Conservation (phyloP, 1,140 invertebrate species). For the Nasonia longicornis region DNA sequence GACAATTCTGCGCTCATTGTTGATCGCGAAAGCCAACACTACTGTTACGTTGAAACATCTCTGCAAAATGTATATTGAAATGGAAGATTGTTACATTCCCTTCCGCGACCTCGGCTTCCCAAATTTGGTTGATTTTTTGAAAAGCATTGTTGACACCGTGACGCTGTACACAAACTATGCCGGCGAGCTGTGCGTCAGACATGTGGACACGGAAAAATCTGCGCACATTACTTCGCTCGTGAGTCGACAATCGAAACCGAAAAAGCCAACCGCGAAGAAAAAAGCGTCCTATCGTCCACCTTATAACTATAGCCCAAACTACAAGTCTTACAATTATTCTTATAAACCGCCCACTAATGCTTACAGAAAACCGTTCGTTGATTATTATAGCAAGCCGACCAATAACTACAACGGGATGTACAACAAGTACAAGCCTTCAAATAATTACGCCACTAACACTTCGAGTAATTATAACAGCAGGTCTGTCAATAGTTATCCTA, state of each 20-base stretch:
- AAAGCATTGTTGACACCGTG: constrained; percentile 46
- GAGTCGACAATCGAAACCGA: constrained; percentile 46
- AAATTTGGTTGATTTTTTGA: constrained; percentile 47
- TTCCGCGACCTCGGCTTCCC: constrained; percentile 48
- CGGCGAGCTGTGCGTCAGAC: constrained; percentile 41
- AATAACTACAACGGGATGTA: background rate
- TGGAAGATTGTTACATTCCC: constrained; percentile 51
- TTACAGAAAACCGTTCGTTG: background rate
- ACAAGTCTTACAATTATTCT: background rate
- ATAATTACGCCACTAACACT: background rate
- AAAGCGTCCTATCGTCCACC: background rate
- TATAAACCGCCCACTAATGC: background rate
- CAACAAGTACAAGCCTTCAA: too few relatives aligned
- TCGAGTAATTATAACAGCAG: background rate
- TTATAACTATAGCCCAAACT: background rate
- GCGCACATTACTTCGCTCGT: constrained; percentile 56
- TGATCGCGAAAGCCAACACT: constrained; percentile 45
- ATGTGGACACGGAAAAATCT: constrained; percentile 51
- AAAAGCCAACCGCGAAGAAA: constrained; percentile 3
- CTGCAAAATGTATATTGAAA: constrained; percentile 45
- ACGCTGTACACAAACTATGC: constrained; percentile 5
- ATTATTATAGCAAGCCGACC: background rate
- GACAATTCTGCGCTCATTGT: constrained; percentile 47
- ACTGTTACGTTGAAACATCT: constrained; percentile 29
- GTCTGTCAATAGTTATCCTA: too few relatives aligned